Evolutionary conservation across 2,888 invertebrate genomes (phyloP), one percentile per base, ranked within the genome.

Genomic region (Linnaemya vulpina): DNA sequence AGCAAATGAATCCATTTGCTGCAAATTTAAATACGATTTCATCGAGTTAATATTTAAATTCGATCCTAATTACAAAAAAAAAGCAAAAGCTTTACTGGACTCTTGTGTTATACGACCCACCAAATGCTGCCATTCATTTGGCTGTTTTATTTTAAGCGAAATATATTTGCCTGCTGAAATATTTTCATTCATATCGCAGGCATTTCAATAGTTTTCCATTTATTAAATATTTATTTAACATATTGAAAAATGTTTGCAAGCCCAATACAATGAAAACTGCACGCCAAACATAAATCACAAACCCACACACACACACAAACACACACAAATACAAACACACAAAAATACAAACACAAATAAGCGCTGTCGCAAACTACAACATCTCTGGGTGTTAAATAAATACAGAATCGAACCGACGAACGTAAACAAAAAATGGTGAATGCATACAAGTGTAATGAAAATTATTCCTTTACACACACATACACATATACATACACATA

Each of bases 191-290:
- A 70, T 62, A 17, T 51, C 62, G 62, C 51, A 63, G 38, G 35
- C 53, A 73, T 71, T 79, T 79, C 71, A 73, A 73, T 79, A 79
- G 53, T 55, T 63, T 51, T 60, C 71, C 53, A 73, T 79, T 79
- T 73, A 73, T 79, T 62, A 80, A 65, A 68, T 81, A 62, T 81
- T 62, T 53, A 75, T 81, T 82, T 76, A 80, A 74, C 73, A 67
- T 73, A 80, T 80, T 60, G 80, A 74, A 74, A 73, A 73, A 49
- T 55, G 13, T 63, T 79, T 71, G 65, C 25, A 49, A 67, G 60
- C 51, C 70, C 35, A 78, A 62, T 40, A 67, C 73, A 71, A 80
- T 74, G 40, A 67, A 67, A 79, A 65, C 46, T 30, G 22, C 70
- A 75, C 53, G 62, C 51, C 58, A 74, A 70, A 71, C 70, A 76